Evolutionary conservation across 2,797 vertebrate genomes (phyloP).

Genomic region (Manis javanica): DNA sequence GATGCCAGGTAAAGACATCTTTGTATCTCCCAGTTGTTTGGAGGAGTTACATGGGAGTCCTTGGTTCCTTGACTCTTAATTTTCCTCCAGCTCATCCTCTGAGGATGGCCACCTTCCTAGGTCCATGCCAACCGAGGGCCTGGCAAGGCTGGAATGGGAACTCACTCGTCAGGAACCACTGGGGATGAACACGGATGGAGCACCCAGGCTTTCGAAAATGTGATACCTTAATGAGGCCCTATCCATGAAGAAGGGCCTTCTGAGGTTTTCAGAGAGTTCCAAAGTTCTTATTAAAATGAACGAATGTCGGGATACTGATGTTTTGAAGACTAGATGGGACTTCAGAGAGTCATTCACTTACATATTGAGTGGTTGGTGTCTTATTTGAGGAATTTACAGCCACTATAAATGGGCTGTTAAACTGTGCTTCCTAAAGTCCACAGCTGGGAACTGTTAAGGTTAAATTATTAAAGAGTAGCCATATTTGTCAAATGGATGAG

Average conservation of each 20-base stretch:
- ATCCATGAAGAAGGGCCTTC: background rate
- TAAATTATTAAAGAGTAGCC: slow-evolving; percentile 57
- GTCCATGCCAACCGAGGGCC: background rate
- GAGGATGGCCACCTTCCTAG: too few relatives aligned
- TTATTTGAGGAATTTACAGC: slow-evolving; percentile 33
- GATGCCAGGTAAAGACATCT: background rate
- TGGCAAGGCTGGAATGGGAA: background rate
- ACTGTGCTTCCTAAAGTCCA: background rate
- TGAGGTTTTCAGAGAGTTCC: background rate
- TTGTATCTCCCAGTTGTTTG: background rate
- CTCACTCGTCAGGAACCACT: background rate
- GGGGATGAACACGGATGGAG: background rate
- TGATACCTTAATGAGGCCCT: background rate
- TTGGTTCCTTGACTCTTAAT: background rate
- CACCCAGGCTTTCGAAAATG: background rate
- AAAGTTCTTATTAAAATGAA: background rate
- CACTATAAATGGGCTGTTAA: slow-evolving; percentile 32
- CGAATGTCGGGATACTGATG: background rate
- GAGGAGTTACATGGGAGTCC: background rate
- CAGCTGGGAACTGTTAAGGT: slow-evolving; percentile 18
- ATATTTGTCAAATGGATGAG: slow-evolving; percentile 32
- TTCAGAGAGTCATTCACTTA: slow-evolving; percentile 12
- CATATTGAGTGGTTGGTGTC: background rate
- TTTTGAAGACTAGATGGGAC: background rate
- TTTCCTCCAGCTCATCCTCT: background rate